A percentile compares a stretch with the other conserved stretches of the same genome.
Conservation (phyloP, 2,797 vertebrate species). For the Macropus fuliginosus region DNA sequence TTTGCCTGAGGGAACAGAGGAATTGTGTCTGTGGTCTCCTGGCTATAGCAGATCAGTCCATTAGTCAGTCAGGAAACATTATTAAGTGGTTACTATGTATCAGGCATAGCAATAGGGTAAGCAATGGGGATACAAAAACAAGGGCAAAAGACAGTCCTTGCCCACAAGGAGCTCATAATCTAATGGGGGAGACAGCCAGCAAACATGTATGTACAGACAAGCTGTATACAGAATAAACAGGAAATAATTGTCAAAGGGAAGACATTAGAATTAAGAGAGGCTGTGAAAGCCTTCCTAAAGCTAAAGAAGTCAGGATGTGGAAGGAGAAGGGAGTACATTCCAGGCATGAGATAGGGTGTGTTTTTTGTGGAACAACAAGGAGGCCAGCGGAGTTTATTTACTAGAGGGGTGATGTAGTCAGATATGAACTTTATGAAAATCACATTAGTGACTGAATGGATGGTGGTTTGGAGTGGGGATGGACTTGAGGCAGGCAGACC, state of each 20-base stretch:
- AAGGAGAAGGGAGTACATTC: background rate
- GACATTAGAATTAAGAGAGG: background rate
- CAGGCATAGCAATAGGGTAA: background rate
- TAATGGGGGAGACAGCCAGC: background rate
- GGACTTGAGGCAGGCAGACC: background rate
- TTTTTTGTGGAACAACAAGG: background rate
- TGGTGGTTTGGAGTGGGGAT: background rate
- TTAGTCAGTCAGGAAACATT: background rate
- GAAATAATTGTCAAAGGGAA: background rate
- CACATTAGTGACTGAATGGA: background rate
- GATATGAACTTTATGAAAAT: background rate
- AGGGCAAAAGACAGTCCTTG: background rate
- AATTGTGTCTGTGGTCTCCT: background rate
- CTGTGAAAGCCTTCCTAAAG: background rate
- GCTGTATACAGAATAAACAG: background rate
- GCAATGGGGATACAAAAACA: background rate
- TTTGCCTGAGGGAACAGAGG: background rate
- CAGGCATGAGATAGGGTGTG: background rate
- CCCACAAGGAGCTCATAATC: background rate
- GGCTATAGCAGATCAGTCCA: background rate
- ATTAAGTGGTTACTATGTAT: background rate
- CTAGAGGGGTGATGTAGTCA: background rate
- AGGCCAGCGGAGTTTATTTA: background rate
- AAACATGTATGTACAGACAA: background rate
- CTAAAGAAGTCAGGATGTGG: background rate